These are phyloP conservation scores for Chloebia gouldiae DNA, from an alignment of 2,113 vertebrate genomes.

Conservation along the genomic window DNA sequence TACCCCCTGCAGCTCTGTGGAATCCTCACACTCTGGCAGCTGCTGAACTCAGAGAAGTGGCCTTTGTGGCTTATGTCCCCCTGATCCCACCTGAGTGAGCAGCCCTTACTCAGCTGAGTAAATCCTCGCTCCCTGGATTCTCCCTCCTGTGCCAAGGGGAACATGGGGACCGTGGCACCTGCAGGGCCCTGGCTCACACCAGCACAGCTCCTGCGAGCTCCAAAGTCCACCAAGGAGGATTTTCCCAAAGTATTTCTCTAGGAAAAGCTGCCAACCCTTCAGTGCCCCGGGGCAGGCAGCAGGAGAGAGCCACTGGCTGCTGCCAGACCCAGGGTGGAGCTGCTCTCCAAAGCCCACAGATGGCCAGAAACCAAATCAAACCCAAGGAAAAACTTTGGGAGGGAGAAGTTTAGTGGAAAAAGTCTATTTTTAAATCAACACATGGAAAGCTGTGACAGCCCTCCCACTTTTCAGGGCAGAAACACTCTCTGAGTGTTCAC, in stretches of 20 bases:
- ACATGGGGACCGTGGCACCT: neutral
- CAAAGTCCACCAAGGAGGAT: neutral
- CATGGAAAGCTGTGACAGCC: neutral
- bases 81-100: neutral
- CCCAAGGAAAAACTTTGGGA: neutral
- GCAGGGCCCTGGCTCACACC: neutral
- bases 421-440: neutral
- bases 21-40: neutral
- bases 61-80: neutral
- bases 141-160: neutral
- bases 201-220: neutral
- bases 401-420: neutral
- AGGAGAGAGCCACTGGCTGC: neutral
- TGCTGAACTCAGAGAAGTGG: neutral
- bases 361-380: neutral
- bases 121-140: neutral
- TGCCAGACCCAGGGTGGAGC: neutral
- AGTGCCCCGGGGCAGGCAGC: neutral
- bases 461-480: neutral
- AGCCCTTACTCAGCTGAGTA: neutral
- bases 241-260: rapidly evolving
- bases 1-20: neutral
- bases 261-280: neutral
- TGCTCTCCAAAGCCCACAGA: neutral
- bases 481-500: neutral